Evolutionary conservation across 2,797 vertebrate genomes (phyloP), one percentile per base, ranked within the genome.

Genomic region (Phrynocephalus vlangalii): DNA sequence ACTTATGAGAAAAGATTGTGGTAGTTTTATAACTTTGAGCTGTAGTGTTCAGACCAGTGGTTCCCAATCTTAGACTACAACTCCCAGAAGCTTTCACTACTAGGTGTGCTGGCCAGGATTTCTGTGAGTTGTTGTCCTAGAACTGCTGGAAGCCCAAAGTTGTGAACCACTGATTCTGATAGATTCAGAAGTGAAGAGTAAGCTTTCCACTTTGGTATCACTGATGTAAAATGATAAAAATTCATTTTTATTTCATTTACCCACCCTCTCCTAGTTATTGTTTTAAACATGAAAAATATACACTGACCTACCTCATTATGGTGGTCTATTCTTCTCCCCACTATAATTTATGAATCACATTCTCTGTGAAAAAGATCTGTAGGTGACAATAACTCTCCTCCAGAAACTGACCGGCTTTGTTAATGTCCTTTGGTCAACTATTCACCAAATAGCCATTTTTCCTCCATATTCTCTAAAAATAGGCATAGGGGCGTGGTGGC

Each of bases 151-250:
- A 3, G 13, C 52, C 52, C 52, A 56, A 13, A 10, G 52, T 56
- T 56, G 52, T 9, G 52, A 56, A 56, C 52, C 52, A 56, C 9
- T 56, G 52, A 52, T 75, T 38, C 63, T 6, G 86, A 89, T 89
- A 72, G 18, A 76, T 8, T 33, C 18, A 77, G 0, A 11, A 63
- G 89, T 92, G 89, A 0, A 1, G 11, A 33, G 66, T 8, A 30
- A 91, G 7, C 20, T 30, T 89, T 88, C 13, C 2, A 1, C 18
- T 92, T 92, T 89, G 60, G 5, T 28, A 44, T 84, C 44, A 84
- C 33, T 5, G 1, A 16, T 60, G 33, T 38, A 70, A 87, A 83
- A 44, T 60, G 28, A 71, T 79, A 44, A 67, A 83, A 83, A 87
- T 78, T 70, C 68, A 77, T 63, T 73, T 3, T 33, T 78, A 7